phyloP scores from a whole-genome alignment of 2,113 vertebrate species.

The Phylloscopus trochilus region DNA sequence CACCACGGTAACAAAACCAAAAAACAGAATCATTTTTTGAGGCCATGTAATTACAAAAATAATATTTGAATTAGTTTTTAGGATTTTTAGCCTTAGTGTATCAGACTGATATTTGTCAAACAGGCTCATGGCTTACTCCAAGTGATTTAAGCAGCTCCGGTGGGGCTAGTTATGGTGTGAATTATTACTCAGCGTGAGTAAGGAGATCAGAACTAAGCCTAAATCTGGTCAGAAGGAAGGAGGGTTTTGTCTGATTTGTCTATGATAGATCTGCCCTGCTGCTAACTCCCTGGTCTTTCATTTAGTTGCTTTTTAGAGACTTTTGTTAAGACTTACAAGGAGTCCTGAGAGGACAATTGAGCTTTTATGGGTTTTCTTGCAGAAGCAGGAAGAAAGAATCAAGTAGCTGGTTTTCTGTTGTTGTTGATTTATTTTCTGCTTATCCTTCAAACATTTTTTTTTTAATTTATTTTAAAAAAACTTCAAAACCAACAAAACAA shows the following conservation, averaged over 20 bases:
- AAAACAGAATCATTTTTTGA: background rate
- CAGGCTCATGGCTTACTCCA: background rate
- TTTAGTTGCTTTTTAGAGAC: constrained; percentile 64
- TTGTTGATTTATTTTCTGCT: constrained; percentile 34
- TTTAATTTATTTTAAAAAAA: background rate
- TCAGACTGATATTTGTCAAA: constrained; percentile 17
- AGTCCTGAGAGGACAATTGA: constrained; percentile 61
- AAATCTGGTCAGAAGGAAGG: constrained; percentile 19
- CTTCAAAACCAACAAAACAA: background rate
- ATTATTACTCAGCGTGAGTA: constrained; percentile 16
- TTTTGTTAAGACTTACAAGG: constrained; percentile 60
- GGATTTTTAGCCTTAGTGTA: background rate
- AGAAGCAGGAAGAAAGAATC: constrained; percentile 38
- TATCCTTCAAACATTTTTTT: background rate
- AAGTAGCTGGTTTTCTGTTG: constrained; percentile 11
- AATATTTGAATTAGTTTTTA: constrained; percentile 6
- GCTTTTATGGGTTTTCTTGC: constrained; percentile 40
- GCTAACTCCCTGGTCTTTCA: constrained; percentile 55
- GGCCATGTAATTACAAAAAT: background rate
- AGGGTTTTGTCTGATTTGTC: constrained; percentile 40
- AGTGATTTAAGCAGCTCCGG: background rate
- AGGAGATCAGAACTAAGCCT: constrained; percentile 44
- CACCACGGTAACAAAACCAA: background rate
- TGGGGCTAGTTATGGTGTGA: constrained; percentile 45
- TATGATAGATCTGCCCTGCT: constrained; percentile 43